Base-by-base conservation (phyloP, 2,113 vertebrate genomes). In the Rhinogobius similis region DNA sequence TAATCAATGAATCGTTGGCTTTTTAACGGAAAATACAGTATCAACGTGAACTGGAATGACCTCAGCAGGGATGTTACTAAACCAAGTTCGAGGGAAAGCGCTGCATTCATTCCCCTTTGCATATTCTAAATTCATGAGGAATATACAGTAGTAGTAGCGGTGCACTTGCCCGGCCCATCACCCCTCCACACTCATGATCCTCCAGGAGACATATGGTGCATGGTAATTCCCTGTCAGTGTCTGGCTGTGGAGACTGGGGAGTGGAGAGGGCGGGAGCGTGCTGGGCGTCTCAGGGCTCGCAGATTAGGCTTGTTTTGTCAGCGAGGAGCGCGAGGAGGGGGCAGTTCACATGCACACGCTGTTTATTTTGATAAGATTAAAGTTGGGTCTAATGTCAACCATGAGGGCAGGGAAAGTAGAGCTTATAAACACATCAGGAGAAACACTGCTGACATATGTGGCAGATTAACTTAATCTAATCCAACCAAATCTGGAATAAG, bases 301-400 rank as follows among this genome's bases (percentile, higher is more conserved):
- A 85, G 84, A 89, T 90, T 82, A 87, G 73, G 66, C 70, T 82
- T 81, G 80, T 88, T 78, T 76, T 79, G 75, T 78, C 77, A 79
- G 70, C 39, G 68, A 78, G 81, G 72, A 72, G 61, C 48, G 76
- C 36, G 46, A 53, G 68, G 44, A 53, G 29, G 61, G 67, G 18
- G 77, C 2, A 3, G 81, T 72, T 73, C 53, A 61, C 74, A 70
- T 68, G 53, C 56, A 53, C 59, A 67, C 39, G 39, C 65, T 66
- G 73, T 77, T 72, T 70, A 64, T 10, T n/a, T 55, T 78, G 76
- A 84, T 68, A 56, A 80, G 68, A 68, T 65, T 72, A 39, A 75
- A 65, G 75, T 67, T 43, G 50, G 75, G 79, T 77, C 86, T 85
- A 86, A 83, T 64, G 80, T 82, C 79, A 80, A 36, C 21, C 65